Evolutionary conservation across 1,140 invertebrate species (phyloP), one percentile per base, ranked within the genome.

Genomic region (Arion vulgaris): DNA sequence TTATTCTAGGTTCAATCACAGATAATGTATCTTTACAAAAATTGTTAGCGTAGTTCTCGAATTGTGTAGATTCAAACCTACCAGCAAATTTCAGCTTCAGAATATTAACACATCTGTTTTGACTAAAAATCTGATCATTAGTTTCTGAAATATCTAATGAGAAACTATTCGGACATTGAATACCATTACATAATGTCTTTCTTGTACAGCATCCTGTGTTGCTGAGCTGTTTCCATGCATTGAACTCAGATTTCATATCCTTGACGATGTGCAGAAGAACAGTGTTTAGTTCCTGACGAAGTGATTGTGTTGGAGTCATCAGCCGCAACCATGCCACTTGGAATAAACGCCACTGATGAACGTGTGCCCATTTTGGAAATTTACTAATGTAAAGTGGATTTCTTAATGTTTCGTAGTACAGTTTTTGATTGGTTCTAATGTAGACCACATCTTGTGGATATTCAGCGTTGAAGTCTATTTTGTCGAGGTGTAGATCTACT

Each of bases 401-500:
- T 4, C 32, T 23, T 69, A 23, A 32, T 26, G 83, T 13, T 15
- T 39, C 62, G 49, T 41, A 49, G 0, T 32, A 78, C 19, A 81
- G 39, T 13, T 77, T 69, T 0, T 34, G 49, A 73, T 86, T 86
- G 0, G 82, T 83, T 28, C 53, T 62, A 0, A 86, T 28, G 62
- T 82, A 83, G 4, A 86, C 45, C 9, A 86, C 82, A 34, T 85
- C 82, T 28, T 85, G 66, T 0, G 81, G 72, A 57, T 73, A 84
- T 0, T 15, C 4, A 1, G 28, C 51, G 34, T 86, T 80, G 53
- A 86, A 86, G 51, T 86, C 82, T 26, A 76, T 51, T 9, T 36
- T 69, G 5, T 45, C 19, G 0, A 84, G 78, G 17, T 23, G 26
- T 13, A 74, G n/a, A 45, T 39, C 39, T 26, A 15, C 23, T 57